Evolutionary conservation across 1,140 invertebrate species (phyloP), one percentile per base, ranked within the genome.

Genomic region (Chlorops oryzae): DNA sequence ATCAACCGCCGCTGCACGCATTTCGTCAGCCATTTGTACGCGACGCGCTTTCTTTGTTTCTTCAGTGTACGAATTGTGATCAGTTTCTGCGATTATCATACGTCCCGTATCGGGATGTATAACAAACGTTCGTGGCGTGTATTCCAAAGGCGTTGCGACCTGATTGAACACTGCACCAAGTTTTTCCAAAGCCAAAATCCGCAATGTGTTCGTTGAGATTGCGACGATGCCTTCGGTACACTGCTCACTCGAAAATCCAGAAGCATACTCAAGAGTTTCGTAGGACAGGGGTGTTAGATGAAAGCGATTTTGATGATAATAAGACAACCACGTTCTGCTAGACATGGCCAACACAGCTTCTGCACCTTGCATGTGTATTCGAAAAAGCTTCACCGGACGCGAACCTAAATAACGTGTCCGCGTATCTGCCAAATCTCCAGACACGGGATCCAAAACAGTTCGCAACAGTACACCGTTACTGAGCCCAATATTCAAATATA

Each of bases 161-260:
- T 98, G 95, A 77, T 99, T 99, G 65, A 99, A 99, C 3, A 99
- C 93, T 0, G 93, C 95, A 1, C 97, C 97, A 0, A 99, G 75
- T 74, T 99, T 99, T 73, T 99, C 97, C 13, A 99, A 75, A 0
- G 96, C 95, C 64, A 99, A 82, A 81, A 99, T 99, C 56, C 94
- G 81, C 22, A 99, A 76, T 0, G 96, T 99, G 63, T 99, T 99
- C 1, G 91, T 91, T 0, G 95, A 96, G 73, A 99, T 99, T 1
- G 97, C 96, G 6, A 99, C 97, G 57, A 99, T 96, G 56, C 96
- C 97, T 75, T 99, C 97, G 1, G 94, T 92, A 80, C 96, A 99
- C 73, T 99, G 96, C 74, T 99, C 96, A 51, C 75, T 65, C 57
- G 76, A 72, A 47, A 67, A 99, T 10, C 95, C 94, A 1, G 94